These are phyloP conservation scores for Caradrina kadenii DNA, from an alignment of 2,888 invertebrate species.

Conservation along the genomic window DNA sequence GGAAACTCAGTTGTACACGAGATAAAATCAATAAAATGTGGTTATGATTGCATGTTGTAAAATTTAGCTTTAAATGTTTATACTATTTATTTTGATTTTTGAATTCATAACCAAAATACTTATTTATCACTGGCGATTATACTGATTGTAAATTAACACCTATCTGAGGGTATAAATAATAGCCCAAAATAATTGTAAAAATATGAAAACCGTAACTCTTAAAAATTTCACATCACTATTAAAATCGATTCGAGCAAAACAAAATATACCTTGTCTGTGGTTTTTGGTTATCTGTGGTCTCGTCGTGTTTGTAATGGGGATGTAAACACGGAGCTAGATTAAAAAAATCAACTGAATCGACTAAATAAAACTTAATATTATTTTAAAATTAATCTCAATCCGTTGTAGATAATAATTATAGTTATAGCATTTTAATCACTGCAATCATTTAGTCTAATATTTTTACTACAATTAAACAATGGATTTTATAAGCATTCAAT, in stretches of 20 bases:
- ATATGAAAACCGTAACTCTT: conserved; percentile 12
- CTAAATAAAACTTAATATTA: not conserved
- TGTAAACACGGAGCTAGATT: not conserved
- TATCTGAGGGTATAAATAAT: too few species aligned
- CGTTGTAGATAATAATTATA: too few species aligned
- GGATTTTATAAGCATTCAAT: too few species aligned
- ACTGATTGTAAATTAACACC: too few species aligned
- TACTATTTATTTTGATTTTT: not conserved
- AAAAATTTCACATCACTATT: conserved; percentile 3
- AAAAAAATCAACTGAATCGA: not conserved
- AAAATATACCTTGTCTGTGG: not conserved
- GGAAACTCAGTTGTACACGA: not conserved
- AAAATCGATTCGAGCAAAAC: not conserved
- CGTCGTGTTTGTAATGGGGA: not conserved
- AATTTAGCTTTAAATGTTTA: not conserved
- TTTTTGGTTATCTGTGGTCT: conserved; percentile 6
- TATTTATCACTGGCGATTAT: not conserved
- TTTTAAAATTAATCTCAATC: not conserved
- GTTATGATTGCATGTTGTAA: conserved; percentile 33
- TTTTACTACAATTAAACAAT: not conserved
- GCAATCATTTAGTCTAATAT: fast-evolving
- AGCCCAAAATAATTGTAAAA: too few species aligned
- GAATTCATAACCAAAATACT: too few species aligned
- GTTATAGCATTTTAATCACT: too few species aligned
- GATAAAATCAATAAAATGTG: conserved; percentile 58